Evolutionary conservation across 2,113 vertebrate species (phyloP), one percentile per base, ranked within the genome.

Genomic region (Passer domesticus): DNA sequence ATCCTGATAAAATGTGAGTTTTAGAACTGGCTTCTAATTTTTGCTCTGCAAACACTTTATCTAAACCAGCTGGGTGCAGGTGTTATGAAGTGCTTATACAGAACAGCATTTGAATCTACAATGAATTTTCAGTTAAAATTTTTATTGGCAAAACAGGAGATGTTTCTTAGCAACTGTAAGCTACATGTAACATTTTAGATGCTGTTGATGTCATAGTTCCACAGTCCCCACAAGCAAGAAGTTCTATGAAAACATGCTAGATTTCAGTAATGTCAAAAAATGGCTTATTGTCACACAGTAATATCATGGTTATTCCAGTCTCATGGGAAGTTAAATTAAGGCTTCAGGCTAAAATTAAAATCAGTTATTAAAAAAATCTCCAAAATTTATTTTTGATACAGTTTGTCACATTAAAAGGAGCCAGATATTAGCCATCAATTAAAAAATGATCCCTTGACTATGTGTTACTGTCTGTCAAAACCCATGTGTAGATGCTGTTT

Each of bases 401-500:
- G 23, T 83, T 53, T 70, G 18, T 90, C 58, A 77, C 31, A 80
- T 67, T 43, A 37, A 49, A 63, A 90, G 15, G 12, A 43, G 22
- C 1, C 22, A 56, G 22, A 60, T 33, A 31, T 56, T 93, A 85
- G 8, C 37, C 19, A 67, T 33, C 2, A 3, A 43, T 64, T 78
- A 62, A 89, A 92, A 89, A 74, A 4, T 49, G 39, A 41, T 73
- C 39, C 68, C 30, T 9, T 33, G 28, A 9, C 37, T 73, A 13
- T 41, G 80, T 96, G 96, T 50, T 91, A 33, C 50, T 92, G 89
- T 92, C 94, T 46, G 10, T 96, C 86, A 94, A 47, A 85, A 14
- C 16, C 16, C 13, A 55, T 39, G 15, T 68, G 50, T 37, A 60
- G 43, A 44, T 56, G 43, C n/a, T 53, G 13, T 47, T 56, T n/a